These are phyloP conservation scores for Lamproptera curius DNA, from an alignment of 2,888 invertebrate genomes.

Conservation along the genomic window DNA sequence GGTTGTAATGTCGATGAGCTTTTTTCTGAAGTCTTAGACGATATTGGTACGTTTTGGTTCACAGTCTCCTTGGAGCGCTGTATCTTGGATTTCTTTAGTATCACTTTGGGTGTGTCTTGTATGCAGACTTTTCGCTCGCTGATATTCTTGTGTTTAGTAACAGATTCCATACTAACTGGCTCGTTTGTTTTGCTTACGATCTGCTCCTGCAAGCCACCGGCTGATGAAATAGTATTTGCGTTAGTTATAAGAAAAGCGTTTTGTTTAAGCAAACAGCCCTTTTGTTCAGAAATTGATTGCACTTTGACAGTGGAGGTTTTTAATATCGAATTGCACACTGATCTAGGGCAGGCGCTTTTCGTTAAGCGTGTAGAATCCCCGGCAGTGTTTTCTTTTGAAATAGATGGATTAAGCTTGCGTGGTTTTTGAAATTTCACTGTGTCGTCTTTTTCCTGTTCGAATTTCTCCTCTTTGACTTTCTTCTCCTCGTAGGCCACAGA, in stretches of 20 bases:
- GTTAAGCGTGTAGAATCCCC: neutral
- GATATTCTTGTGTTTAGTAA: constrained; percentile 22
- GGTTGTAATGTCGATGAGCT: neutral
- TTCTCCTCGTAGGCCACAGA: constrained; percentile 12
- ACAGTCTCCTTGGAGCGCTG: neutral
- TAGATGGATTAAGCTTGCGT: neutral
- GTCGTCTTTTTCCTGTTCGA: constrained; percentile 4
- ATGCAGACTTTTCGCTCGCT: constrained; percentile 22
- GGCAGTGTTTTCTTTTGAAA: neutral
- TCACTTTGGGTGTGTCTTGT: constrained; percentile 8
- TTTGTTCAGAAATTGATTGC: neutral
- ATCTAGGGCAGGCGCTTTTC: constrained; percentile 15
- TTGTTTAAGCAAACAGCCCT: neutral
- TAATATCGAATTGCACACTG: constrained; percentile 5
- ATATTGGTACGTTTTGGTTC: neutral
- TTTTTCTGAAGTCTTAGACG: constrained; percentile 8
- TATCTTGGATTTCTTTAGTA: neutral
- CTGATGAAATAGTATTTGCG: constrained; percentile 3
- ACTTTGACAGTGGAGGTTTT: constrained; percentile 11
- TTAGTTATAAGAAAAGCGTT: constrained; percentile 5
- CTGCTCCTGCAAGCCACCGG: neutral
- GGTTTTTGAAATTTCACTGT: constrained; percentile 27
- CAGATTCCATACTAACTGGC: constrained; percentile 14
- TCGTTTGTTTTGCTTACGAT: neutral
- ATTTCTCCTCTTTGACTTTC: neutral